Evolutionary conservation across 2,888 invertebrate genomes (phyloP).

Genomic region (Pycnomerus fuliginosus): DNA sequence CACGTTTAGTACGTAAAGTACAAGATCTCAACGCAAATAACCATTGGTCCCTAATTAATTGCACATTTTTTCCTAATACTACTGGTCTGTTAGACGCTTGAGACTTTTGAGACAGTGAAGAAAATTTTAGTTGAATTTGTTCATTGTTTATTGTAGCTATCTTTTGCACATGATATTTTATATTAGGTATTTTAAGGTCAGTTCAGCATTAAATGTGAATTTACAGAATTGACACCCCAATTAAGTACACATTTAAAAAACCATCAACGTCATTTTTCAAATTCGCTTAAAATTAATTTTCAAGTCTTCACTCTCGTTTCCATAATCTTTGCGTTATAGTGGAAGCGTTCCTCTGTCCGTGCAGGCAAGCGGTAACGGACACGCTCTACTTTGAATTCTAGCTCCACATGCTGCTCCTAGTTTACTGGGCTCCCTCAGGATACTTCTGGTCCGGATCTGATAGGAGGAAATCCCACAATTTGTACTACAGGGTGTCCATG

Average conservation of each 20-base stretch:
- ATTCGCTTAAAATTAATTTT: neutral
- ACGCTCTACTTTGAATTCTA: conserved; percentile 48
- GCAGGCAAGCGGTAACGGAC: conserved; percentile 40
- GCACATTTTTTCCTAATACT: too few relatives aligned
- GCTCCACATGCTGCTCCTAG: conserved; percentile 49
- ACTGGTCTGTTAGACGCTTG: too few relatives aligned
- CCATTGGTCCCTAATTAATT: too few relatives aligned
- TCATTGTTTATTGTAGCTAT: too few relatives aligned
- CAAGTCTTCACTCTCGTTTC: conserved; percentile 2
- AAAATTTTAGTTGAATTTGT: too few relatives aligned
- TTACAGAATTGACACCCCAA: neutral
- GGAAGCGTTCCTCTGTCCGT: conserved; percentile 27
- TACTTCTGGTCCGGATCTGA: conserved; percentile 57
- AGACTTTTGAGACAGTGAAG: too few relatives aligned
- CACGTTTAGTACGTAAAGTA: too few relatives aligned
- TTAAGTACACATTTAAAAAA: too few relatives aligned
- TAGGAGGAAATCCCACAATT: conserved; percentile 62
- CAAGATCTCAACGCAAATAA: too few relatives aligned
- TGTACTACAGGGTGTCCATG: conserved; percentile 64
- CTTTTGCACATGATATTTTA: too few relatives aligned
- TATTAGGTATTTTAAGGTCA: neutral
- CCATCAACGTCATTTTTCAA: conserved; percentile 1
- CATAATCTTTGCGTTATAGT: too few relatives aligned
- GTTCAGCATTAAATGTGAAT: neutral
- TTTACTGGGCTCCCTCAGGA: conserved; percentile 46